Evolutionary conservation across 92 coral and sea anemone genomes (phyloP), one percentile per base, ranked within the genome.

Genomic region (Bergia sp.): DNA sequence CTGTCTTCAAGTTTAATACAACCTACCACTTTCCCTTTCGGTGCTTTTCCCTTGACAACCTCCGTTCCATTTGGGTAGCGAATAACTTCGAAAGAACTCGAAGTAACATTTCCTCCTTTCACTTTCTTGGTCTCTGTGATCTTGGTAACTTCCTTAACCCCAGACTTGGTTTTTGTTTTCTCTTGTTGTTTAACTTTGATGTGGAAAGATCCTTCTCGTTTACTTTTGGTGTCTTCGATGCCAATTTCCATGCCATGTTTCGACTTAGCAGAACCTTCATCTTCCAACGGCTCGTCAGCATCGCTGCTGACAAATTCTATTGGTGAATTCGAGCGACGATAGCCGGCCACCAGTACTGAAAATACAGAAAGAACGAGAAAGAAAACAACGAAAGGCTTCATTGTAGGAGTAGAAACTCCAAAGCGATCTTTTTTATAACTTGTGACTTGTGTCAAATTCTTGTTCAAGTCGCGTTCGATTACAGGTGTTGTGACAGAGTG

Each of bases 121-220:
- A 72, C 18, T 84, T 84, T 84, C 87, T 84, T 45, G 42, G 87
- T 84, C 64, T 84, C 87, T 11, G 77, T 44, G 10, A 84, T 72
- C 43, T 84, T 84, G 12, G 77, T 84, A 12, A 71, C 67, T 73
- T 84, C 45, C 66, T 69, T 71, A 20, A 84, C 69, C n/a, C 87
- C 87, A 44, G 87, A 37, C 65, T 84, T 84, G 67, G 79, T 84
- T 44, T 84, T 84, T 8, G 47, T 84, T 36, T 67, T n/a, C 29
- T 84, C 7, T 36, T 84, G 78, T 72, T 84, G 87, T 53, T 84
- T 84, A 16, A 84, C 66, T 72, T 84, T 69, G 65, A 84, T 7
- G 15, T 71, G 61, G 40, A 84, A 84, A 10, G 87, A 72, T 11
- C 64, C 39, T 1, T 49, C 78, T 41, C 80, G 50, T 18, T 76